A percentile compares a stretch with the other conserved stretches of the same genome.
Evolutionary conservation across 2,797 vertebrate genomes (phyloP).

Genomic region (Eutrigla gurnardus): DNA sequence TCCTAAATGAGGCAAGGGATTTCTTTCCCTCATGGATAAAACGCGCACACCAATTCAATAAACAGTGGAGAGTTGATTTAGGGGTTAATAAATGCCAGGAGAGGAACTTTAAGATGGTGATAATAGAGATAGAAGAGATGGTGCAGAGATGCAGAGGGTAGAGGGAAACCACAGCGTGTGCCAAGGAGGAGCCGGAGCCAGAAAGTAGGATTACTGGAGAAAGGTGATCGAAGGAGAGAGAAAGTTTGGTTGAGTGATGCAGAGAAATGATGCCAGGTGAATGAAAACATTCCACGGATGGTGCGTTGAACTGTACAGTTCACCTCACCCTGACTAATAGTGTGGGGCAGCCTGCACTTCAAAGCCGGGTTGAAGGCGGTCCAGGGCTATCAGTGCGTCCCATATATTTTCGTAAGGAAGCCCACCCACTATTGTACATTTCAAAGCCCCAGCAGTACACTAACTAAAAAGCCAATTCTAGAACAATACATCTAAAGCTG

Average conservation of each 20-base stretch:
- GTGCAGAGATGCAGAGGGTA: slow-evolving; percentile 46
- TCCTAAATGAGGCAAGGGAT: not conserved
- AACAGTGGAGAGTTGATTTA: not conserved
- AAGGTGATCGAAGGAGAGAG: slow-evolving; percentile 48
- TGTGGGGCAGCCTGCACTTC: slow-evolving; percentile 56
- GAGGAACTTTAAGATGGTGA: slow-evolving; percentile 40
- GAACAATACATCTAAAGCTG: slow-evolving; percentile 79
- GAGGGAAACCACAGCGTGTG: slow-evolving; percentile 26
- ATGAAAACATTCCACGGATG: slow-evolving; percentile 31
- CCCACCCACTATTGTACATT: slow-evolving; percentile 74
- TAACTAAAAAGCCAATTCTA: slow-evolving; percentile 52
- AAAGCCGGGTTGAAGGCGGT: slow-evolving; percentile 65
- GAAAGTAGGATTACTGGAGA: slow-evolving; percentile 39
- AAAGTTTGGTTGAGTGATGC: slow-evolving; percentile 46
- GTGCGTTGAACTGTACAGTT: slow-evolving; percentile 46
- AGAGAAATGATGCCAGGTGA: slow-evolving; percentile 40
- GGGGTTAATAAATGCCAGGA: not conserved
- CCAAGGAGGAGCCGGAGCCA: slow-evolving; percentile 47
- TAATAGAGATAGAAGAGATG: slow-evolving; percentile 35
- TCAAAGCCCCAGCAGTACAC: slow-evolving; percentile 60
- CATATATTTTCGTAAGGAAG: slow-evolving; percentile 75
- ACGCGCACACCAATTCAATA: no score
- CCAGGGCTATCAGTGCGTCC: slow-evolving; percentile 45
- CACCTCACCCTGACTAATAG: slow-evolving; percentile 42
- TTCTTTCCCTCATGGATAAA: not conserved